These are phyloP conservation scores for Onychomys torridus DNA, from an alignment of 2,797 vertebrate genomes.

Conservation along the genomic window DNA sequence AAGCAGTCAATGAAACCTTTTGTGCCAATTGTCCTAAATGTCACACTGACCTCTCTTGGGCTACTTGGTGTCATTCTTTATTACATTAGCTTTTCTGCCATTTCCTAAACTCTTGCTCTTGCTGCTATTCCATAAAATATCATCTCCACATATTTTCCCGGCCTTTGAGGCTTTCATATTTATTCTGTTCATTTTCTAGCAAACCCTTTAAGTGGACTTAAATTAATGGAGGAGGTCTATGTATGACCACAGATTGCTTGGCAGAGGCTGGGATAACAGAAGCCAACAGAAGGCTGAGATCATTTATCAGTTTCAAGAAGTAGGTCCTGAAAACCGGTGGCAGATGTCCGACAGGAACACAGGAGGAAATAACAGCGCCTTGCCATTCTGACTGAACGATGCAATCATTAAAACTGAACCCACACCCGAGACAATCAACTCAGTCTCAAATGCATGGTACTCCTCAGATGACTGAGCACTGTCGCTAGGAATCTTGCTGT, in stretches of 20 bases:
- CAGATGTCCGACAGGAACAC: not conserved
- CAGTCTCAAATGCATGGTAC: not conserved
- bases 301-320: constrained; percentile 38
- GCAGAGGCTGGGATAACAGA: constrained; percentile 28
- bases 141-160: not conserved
- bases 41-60: constrained; percentile 16
- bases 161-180: not conserved
- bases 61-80: not conserved
- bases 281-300: constrained; percentile 18
- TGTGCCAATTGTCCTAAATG: constrained; percentile 8
- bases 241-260: constrained; percentile 58
- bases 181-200: constrained; percentile 53
- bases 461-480: not conserved
- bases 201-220: constrained; percentile 23
- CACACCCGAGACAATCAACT: not conserved
- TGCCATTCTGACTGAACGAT: not conserved
- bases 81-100: constrained; percentile 27
- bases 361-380: not conserved
- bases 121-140: constrained; percentile 6
- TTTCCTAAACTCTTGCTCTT: not conserved
- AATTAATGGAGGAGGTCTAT: constrained; percentile 59
- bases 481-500: not conserved
- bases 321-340: constrained; percentile 40
- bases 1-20: constrained; percentile 32
- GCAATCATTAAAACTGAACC: not conserved